Evolutionary conservation across 2,113 vertebrate species (phyloP).

Genomic region (Epinephelus cyanopodus): DNA sequence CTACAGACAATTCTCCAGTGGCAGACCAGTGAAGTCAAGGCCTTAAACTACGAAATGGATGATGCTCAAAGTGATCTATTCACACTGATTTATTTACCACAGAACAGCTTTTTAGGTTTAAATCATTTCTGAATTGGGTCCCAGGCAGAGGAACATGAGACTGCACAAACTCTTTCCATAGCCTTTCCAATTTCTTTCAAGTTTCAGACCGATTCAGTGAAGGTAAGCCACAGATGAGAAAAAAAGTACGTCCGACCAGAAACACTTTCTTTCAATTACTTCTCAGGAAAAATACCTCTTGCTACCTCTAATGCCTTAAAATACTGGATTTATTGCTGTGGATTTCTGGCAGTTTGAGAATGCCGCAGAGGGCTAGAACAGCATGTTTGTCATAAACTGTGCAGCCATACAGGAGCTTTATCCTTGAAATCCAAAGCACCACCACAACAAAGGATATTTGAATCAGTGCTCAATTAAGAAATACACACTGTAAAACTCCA

Average conservation of each 20-base stretch:
- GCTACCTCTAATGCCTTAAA: not conserved
- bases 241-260: not conserved
- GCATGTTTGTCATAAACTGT: not conserved
- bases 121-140: not conserved
- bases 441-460: not conserved
- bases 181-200: constrained; percentile 4
- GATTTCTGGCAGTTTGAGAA: not conserved
- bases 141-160: not conserved
- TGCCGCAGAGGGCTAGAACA: not conserved
- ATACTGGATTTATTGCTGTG: not conserved
- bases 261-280: constrained; percentile 30
- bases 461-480: not conserved
- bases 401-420: not conserved
- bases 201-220: not conserved
- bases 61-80: not conserved
- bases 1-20: too few species aligned
- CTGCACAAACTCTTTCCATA: not conserved
- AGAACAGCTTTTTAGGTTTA: not conserved
- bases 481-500: not conserved
- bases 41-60: not conserved
- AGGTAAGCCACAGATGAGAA: not conserved
- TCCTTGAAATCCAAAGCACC: not conserved
- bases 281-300: constrained; percentile 13
- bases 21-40: not conserved
- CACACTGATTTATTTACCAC: not conserved